Base-by-base conservation (phyloP, 2,113 vertebrate genomes). In the Tor tambroides region DNA sequence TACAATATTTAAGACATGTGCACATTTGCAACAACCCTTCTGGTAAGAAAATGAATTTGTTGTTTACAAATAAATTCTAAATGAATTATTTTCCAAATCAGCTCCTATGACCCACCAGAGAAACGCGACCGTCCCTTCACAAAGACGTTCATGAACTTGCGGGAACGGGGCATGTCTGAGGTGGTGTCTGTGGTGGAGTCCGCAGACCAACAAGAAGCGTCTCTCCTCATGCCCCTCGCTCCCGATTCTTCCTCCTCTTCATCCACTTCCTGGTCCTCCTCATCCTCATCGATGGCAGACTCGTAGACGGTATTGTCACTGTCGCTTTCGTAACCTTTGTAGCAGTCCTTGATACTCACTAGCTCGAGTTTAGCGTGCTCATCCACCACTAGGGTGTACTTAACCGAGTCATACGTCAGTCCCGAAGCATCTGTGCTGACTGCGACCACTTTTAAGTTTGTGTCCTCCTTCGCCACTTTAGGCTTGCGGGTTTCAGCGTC, bases 81-180 rank as follows among this genome's bases (percentile, higher is more conserved):
- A 69, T 69, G 0, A 3, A 69, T 21, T 35, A 9, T 21, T 71
- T 71, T 38, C 17, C 17, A 71, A 71, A 71, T 71, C 3, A 71
- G 17, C 32, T 21, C 8, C 9, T 5, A 38, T 2, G n/a, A 94
- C 96, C 95, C 59, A 97, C 96, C 96, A 84, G 96, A 95, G 77
- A 95, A 97, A 8, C 94, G 93, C 0, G 96, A 95, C 8, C 95
- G 97, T 94, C 95, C 96, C 91, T 96, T 97, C 90, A 96, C 95
- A 0, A 99, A 99, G 88, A 99, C 95, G 0, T 99, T 99, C 91
- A 97, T 96, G 93, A 99, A 99, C 93, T 99, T 99, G 93, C 96
- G 97, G 89, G 96, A 98, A 90, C 96, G 97, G 11, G 96, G 96
- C 51, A 96, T 94, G 89, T 97, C 97, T 19, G 91, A 91, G 1